Evolutionary conservation across 2,113 vertebrate species (phyloP).

Genomic region (Antechinus flavipes): DNA sequence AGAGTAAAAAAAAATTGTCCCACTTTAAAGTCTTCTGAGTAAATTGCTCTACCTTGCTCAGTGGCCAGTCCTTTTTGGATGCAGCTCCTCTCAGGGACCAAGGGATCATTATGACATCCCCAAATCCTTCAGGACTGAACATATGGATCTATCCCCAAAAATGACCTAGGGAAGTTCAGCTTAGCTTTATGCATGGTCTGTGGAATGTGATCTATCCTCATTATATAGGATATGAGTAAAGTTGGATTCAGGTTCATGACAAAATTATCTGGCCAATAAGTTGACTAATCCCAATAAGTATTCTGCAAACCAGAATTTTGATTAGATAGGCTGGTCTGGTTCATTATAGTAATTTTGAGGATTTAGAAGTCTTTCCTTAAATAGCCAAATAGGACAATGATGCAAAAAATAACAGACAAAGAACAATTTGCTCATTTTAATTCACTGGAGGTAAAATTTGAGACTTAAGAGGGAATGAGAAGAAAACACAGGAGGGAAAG

Average conservation of each 20-base stretch:
- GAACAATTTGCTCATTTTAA: neutral
- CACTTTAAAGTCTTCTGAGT: no score
- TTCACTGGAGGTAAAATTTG: neutral
- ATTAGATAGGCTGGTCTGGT: neutral
- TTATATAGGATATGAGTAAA: neutral
- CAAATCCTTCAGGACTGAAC: no score
- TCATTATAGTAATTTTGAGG: neutral
- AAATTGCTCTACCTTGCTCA: no score
- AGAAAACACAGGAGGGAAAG: neutral
- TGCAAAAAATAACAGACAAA: neutral
- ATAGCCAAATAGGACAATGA: neutral
- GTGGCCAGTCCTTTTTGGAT: no score
- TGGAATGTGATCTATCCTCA: no score
- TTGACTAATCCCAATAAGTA: neutral
- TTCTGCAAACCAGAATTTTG: neutral
- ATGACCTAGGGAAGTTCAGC: no score
- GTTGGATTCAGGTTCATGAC: neutral
- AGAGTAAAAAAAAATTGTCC: neutral
- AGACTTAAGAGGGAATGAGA: neutral
- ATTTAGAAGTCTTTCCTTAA: neutral
- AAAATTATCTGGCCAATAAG: neutral
- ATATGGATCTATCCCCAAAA: no score
- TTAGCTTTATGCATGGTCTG: no score
- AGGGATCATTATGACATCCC: no score
- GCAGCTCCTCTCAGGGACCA: no score